Evolutionary conservation across 2,797 vertebrate genomes (phyloP).

Genomic region (Molossus alvarezi): DNA sequence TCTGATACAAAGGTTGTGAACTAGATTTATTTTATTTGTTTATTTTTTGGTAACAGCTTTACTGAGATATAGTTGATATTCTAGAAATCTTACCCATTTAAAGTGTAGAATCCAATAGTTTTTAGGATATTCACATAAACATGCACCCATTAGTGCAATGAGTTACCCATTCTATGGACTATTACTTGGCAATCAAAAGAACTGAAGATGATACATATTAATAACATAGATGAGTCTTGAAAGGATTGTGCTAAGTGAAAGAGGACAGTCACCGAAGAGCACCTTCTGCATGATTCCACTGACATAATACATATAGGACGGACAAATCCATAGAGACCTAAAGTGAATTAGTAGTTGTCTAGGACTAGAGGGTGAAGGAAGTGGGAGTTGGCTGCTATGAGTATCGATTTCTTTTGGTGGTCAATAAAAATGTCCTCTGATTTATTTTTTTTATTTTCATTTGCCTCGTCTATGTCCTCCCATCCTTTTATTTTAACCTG

Average conservation of each 20-base stretch:
- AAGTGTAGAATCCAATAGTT: no score
- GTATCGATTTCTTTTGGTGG: background rate
- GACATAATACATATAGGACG: background rate
- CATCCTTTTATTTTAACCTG: background rate
- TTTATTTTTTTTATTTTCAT: background rate
- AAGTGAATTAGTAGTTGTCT: background rate
- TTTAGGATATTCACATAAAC: background rate
- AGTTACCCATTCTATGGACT: background rate
- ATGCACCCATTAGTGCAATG: background rate
- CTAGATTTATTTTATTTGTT: background rate
- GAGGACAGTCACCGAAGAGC: background rate
- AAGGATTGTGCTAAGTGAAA: background rate
- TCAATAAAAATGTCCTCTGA: background rate
- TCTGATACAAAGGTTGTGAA: background rate
- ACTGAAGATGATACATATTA: background rate
- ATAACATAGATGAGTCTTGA: background rate
- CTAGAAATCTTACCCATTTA: no score
- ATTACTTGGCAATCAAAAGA: slow-evolving; percentile 17
- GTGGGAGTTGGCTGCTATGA: background rate
- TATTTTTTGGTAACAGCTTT: no score
- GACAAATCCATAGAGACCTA: background rate
- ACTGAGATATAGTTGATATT: no score
- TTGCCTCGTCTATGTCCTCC: background rate
- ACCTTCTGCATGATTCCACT: background rate
- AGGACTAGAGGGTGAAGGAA: background rate